Evolutionary conservation across 2,888 invertebrate species (phyloP), one percentile per base, ranked within the genome.

Genomic region (Polia nebulosa): DNA sequence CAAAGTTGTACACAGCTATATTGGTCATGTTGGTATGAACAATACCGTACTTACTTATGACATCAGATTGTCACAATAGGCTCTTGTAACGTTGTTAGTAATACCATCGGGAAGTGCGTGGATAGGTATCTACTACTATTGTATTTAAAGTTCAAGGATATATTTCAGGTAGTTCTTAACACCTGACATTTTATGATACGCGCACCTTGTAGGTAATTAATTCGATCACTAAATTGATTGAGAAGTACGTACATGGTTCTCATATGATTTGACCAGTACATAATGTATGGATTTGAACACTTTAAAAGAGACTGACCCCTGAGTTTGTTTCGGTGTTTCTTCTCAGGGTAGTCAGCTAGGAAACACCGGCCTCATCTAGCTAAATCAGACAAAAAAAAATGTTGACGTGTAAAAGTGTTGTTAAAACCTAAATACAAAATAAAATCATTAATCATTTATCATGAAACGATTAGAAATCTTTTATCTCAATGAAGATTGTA

Each of bases 131-230:
- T 62, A 49, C 39, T 29, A 29, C 69, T 49, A 78, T 79, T 79
- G 79, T 78, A 49, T 75, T 74, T 77, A 65, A 79, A 78, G 77
- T 70, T 78, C 76, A 78, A 79, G 75, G 76, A 8, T 61, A 41
- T 22, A 64, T 61, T 78, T 47, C n/a, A 22, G 56, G 49, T 49
- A 79, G 56, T 67, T 78, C 55, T 32, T 47, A 49, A 63, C 61
- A 51, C 44, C 36, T 53, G 65, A 60, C 32, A 72, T 72, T 72
- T 65, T 49, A n/a, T 34, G 25, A 52, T 22, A 44, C 15, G 29
- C 11, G 32, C n/a, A 47, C 9, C n/a, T 53, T 63, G n/a, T 36
- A 11, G 4, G 27, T 56, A 39, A 6, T n/a, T 13, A 2, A 45
- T 44, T 13, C 6, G n/a, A 39, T 39, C 22, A 29, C n/a, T 22